Conservation (phyloP, 2,113 vertebrate species). For the Pomatostomus ruficeps region DNA sequence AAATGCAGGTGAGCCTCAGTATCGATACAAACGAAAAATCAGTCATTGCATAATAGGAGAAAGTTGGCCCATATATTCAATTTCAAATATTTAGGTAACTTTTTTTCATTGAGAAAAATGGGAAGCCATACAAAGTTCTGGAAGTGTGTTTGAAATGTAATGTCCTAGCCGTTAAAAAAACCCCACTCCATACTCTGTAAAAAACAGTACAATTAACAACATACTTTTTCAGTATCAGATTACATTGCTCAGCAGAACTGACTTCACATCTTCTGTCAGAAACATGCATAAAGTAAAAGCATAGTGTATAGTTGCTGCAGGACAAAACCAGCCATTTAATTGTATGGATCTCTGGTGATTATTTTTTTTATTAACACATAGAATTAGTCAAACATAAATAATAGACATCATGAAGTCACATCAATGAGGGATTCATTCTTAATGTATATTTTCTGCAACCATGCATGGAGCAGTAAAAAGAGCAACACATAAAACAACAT, state of each 20-base stretch:
- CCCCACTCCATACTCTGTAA: rapidly evolving
- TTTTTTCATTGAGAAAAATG: not conserved
- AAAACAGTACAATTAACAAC: not conserved
- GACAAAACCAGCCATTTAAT: not conserved
- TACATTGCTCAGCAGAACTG: not conserved
- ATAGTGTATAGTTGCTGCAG: not conserved
- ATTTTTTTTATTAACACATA: not conserved
- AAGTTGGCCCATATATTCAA: not conserved
- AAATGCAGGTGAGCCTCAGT: not conserved
- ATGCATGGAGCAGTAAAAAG: not conserved
- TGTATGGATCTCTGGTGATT: not conserved
- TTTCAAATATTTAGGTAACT: not conserved
- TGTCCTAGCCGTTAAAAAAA: not conserved
- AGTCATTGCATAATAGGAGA: not conserved
- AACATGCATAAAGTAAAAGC: not conserved
- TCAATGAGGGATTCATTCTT: not conserved
- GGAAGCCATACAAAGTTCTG: not conserved
- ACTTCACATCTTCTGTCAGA: not conserved
- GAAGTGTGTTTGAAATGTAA: not conserved
- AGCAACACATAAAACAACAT: not conserved
- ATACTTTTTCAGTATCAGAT: not conserved
- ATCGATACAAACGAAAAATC: not conserved
- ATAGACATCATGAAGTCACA: not conserved
- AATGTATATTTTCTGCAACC: not conserved
- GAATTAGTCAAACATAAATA: not conserved